A percentile compares a stretch with the other conserved stretches of the same genome.
Conservation (phyloP, 2,888 invertebrate species). For the Xestoiulus laeticollis region DNA sequence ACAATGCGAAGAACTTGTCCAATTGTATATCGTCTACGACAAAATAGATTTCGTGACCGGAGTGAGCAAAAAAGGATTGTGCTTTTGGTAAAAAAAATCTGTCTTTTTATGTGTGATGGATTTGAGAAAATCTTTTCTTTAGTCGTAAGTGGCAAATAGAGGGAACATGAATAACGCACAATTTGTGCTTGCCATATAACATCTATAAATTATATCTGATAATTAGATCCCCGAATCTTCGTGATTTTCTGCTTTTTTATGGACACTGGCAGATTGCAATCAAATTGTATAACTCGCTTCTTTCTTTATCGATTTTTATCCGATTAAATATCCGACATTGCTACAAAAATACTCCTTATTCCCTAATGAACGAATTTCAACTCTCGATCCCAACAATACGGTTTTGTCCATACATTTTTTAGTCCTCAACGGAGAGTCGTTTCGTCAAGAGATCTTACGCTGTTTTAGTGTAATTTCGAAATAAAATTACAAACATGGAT, state of each 20-base stretch:
- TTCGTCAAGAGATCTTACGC: not conserved
- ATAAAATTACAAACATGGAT: not conserved
- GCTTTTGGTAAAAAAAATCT: not conserved
- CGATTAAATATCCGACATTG: not conserved
- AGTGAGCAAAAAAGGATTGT: too few relatives aligned
- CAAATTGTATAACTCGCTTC: not conserved
- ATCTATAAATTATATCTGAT: slow-evolving; percentile 1
- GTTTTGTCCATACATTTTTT: not conserved
- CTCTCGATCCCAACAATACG: not conserved
- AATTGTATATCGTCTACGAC: too few relatives aligned
- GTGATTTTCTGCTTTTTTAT: slow-evolving; percentile 15
- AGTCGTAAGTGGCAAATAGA: not conserved
- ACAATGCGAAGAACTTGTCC: too few relatives aligned
- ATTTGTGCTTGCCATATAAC: not conserved
- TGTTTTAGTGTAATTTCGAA: not conserved
- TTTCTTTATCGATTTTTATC: not conserved
- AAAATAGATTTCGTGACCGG: too few relatives aligned
- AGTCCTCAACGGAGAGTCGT: not conserved
- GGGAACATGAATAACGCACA: not conserved
- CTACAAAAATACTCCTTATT: not conserved
- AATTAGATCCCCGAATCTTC: slow-evolving; percentile 17
- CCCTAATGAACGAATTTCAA: not conserved
- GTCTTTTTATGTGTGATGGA: not conserved
- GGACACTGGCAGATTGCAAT: slow-evolving; percentile 7
- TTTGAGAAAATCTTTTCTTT: not conserved